Evolutionary conservation across 2,113 vertebrate genomes (phyloP).

Genomic region (Romanogobio albipinnatus): DNA sequence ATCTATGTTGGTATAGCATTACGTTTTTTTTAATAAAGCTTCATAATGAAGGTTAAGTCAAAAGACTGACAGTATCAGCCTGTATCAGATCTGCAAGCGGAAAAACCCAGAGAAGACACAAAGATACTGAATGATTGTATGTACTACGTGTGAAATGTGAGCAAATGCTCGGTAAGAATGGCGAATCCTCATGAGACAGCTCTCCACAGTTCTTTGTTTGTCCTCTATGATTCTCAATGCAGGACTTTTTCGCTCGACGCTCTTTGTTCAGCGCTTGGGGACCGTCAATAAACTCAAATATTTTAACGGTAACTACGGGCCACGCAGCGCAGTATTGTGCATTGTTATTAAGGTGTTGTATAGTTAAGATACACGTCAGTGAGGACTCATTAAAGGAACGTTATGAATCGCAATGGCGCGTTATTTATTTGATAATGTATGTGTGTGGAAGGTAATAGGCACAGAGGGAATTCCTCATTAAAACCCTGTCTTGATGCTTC

Average conservation of each 20-base stretch:
- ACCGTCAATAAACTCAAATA: slow-evolving; percentile 68
- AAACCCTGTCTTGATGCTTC: background rate
- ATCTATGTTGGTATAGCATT: background rate
- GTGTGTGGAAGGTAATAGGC: background rate
- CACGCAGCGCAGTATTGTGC: background rate
- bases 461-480: no score
- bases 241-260: slow-evolving; percentile 60
- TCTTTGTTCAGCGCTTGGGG: slow-evolving; percentile 72
- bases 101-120: slow-evolving; percentile 9
- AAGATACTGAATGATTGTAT: slow-evolving; percentile 54
- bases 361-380: background rate
- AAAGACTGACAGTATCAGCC: background rate
- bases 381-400: no score
- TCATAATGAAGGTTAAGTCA: background rate
- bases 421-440: background rate
- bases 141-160: slow-evolving; percentile 66
- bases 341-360: background rate
- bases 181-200: slow-evolving; percentile 48
- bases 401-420: background rate
- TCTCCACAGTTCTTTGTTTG: slow-evolving; percentile 57
- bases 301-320: slow-evolving; percentile 45
- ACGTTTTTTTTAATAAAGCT: background rate
- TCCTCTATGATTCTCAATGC: slow-evolving; percentile 59
- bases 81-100: background rate
- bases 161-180: slow-evolving; percentile 65